A percentile compares a stretch with the other conserved stretches of the same genome.
Evolutionary conservation across 2,797 vertebrate genomes (phyloP).

Genomic region (Psittacula derbiana): DNA sequence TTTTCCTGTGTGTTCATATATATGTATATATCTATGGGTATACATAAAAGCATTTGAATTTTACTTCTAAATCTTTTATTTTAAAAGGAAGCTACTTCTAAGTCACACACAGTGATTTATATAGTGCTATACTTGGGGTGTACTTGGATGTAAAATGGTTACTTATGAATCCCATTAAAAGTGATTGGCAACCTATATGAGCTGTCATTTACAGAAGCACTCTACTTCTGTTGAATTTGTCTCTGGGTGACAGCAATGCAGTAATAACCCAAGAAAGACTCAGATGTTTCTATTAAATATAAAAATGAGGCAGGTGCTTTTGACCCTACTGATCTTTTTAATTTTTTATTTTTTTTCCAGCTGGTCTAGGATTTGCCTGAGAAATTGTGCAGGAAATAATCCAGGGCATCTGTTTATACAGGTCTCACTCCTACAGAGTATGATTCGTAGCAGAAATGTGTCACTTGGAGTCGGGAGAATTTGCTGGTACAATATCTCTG

Average conservation of each 20-base stretch:
- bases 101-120: neutral
- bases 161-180: neutral
- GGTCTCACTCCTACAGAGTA: neutral
- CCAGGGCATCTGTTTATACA: neutral
- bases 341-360: accelerated
- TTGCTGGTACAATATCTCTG: neutral
- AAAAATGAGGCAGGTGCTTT: neutral
- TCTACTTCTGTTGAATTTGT: neutral
- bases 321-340: neutral
- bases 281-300: neutral
- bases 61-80: neutral
- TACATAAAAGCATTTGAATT: neutral
- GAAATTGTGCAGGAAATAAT: neutral
- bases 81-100: neutral
- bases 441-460: neutral
- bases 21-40: neutral
- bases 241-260: neutral
- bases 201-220: neutral
- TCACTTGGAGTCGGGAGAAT: neutral
- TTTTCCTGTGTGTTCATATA: neutral
- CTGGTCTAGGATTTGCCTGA: neutral
- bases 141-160: neutral
- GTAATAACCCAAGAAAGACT: neutral
- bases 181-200: neutral
- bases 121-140: neutral